Evolutionary conservation across 1,140 invertebrate species (phyloP), one percentile per base, ranked within the genome.

Genomic region (Drepana arcuata): DNA sequence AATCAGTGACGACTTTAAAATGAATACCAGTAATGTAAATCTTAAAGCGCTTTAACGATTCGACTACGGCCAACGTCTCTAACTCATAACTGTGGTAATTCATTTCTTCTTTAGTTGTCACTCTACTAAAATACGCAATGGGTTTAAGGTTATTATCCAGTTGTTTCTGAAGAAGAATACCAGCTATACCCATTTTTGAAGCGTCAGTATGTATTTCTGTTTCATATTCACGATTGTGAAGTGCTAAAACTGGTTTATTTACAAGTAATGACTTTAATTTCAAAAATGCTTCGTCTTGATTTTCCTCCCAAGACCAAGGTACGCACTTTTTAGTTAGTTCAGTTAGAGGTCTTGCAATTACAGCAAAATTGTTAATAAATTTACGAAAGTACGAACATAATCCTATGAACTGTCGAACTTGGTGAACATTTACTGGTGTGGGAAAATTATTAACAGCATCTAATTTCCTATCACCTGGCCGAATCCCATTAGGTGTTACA

Each of bases 1-100:
- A 83, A 44, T 82, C 80, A 0, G 71, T 77, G n/a, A 83, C 40
- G 0, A 84, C 41, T 9, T 36, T 69, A 34, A 83, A 83, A 6
- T 29, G 25, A n/a, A 64, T 67, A 1, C 67, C 70, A n/a, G 74
- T 9, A 7, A 79, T 16, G 25, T 64, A 73, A 6, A 68, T 47
- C 14, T 67, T 50, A 25, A 78, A 81, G 13, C 44, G 36, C 35
- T 68, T 61, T 0, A 81, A 16, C 0, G 61, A 44, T 4, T 32
- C 28, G 7, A 79, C 30, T 1, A 79, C 65, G 0, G 65, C 66
- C 1, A 75, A 34, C 0, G 68, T 63, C 26, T 74, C 71, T 1
- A 79, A 35, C 36, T 83, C 75, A 38, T 61, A 77, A 1, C 36
- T 40, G 14, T 68, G 60, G 33, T 59, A 75, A 11, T 48, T 49